These are phyloP conservation scores for Crotalus viridis DNA, from an alignment of 2,113 vertebrate genomes.

Conservation along the genomic window DNA sequence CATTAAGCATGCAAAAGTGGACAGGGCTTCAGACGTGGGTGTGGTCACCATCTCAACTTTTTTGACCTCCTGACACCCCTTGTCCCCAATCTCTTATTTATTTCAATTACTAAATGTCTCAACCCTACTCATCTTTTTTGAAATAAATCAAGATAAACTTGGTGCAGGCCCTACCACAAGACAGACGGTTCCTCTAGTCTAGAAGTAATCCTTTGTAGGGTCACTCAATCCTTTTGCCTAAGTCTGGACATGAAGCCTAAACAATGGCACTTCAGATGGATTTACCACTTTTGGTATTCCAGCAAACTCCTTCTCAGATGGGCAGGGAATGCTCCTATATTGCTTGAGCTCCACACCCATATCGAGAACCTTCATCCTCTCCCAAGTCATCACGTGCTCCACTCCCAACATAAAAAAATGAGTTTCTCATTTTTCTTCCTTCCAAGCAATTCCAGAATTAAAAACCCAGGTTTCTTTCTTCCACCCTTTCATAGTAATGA, in stretches of 20 bases:
- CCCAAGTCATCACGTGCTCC: neutral
- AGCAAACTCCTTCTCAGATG: neutral
- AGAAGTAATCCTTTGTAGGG: neutral
- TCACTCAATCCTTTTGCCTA: neutral
- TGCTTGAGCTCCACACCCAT: neutral
- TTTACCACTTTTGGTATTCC: neutral
- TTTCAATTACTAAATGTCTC: neutral
- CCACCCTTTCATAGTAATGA: neutral
- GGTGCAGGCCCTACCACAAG: neutral
- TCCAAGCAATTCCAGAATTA: neutral
- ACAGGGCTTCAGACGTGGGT: neutral
- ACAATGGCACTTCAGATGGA: neutral
- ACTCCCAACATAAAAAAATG: neutral
- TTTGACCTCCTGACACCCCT: neutral
- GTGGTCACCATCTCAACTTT: neutral
- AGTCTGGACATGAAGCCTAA: neutral
- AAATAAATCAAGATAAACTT: neutral
- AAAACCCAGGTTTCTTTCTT: neutral
- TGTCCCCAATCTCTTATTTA: neutral
- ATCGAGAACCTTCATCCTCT: neutral
- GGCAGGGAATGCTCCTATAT: neutral
- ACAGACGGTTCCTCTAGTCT: neutral
- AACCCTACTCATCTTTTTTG: neutral
- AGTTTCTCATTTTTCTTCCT: neutral
- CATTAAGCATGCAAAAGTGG: neutral